Conservation (phyloP, 2,888 invertebrate genomes). For the Palloptera scutellata region DNA sequence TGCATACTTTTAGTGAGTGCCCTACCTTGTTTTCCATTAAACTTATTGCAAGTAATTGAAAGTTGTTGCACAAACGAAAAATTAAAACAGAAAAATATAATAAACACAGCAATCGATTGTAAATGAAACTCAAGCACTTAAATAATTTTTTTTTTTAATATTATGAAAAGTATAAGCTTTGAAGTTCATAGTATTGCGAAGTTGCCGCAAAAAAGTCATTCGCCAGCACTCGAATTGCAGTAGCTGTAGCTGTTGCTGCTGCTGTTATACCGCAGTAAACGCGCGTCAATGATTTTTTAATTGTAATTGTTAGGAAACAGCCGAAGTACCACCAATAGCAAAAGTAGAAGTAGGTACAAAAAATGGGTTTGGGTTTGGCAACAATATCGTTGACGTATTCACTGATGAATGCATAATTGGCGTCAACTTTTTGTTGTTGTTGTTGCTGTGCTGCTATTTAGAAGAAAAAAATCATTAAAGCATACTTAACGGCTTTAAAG, state of each 20-base stretch:
- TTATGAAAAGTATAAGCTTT: too few species aligned
- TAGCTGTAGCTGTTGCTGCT: neutral
- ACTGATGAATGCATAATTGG: constrained; percentile 16
- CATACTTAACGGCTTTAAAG: constrained; percentile 8
- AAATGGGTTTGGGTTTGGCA: neutral
- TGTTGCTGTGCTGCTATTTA: neutral
- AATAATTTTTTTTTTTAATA: too few species aligned
- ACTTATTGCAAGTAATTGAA: too few species aligned
- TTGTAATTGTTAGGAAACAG: constrained; percentile 53
- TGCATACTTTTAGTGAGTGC: too few species aligned
- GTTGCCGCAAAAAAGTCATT: too few species aligned
- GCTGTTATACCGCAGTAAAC: neutral
- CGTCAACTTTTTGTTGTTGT: constrained; percentile 5
- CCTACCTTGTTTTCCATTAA: too few species aligned
- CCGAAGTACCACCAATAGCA: neutral
- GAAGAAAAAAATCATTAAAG: neutral
- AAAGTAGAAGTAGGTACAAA: neutral
- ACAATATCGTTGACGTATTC: constrained; percentile 22
- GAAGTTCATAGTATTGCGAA: too few species aligned
- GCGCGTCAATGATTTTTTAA: constrained; percentile 58
- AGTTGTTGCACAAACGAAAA: too few species aligned
- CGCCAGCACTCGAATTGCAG: too few species aligned
- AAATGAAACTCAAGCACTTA: too few species aligned
- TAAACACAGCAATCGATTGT: too few species aligned
- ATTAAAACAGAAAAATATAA: too few species aligned